Evolutionary conservation across 2,113 vertebrate species (phyloP), one percentile per base, ranked within the genome.

Genomic region (Athene cunicularia): DNA sequence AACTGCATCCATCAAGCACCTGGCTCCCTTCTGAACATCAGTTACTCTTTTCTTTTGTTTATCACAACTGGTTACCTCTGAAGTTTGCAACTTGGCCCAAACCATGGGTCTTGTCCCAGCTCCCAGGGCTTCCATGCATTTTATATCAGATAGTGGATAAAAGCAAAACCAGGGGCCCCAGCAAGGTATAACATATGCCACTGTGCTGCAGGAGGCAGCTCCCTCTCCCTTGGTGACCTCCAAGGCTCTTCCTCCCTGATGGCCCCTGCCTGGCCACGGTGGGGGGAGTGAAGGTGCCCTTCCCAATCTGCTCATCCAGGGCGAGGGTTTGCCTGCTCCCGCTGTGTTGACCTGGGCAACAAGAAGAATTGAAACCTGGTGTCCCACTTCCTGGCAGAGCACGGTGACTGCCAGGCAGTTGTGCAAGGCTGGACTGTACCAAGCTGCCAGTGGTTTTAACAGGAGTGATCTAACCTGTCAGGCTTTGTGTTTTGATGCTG

Each of bases 381-480:
- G 84, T 87, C 56, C 58, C 10, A 17, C 32, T 96, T 96, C 92
- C 90, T 81, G 84, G 67, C 58, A 79, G 56, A 77, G 64, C 66
- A 39, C 1, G 5, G 66, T 5, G 43, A 62, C 72, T 74, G 50
- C 60, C 4, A 12, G 56, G 70, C 4, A 21, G 84, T 96, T 97
- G 92, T 93, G 95, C 93, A 97, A 97, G 88, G 66, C 53, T 79
- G 96, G 96, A 94, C 47, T 95, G 95, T 11, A 96, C 96, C 81
- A 93, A 70, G 66, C 66, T 82, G 49, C 39, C 52, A 3, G 84
- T 76, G 93, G 90, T 79, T 94, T 93, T 15, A 67, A 52, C 24
- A 90, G 53, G 74, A 97, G 85, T 96, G 93, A 96, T 47, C 58
- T 87, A 68, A 94, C 90, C 95, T 96, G 95, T 60, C 71, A 55